Percentiles rank a stretch among this genome's conserved stretches.
Conservation (phyloP, 2,113 vertebrate species). For the Platysteira castanea region DNA sequence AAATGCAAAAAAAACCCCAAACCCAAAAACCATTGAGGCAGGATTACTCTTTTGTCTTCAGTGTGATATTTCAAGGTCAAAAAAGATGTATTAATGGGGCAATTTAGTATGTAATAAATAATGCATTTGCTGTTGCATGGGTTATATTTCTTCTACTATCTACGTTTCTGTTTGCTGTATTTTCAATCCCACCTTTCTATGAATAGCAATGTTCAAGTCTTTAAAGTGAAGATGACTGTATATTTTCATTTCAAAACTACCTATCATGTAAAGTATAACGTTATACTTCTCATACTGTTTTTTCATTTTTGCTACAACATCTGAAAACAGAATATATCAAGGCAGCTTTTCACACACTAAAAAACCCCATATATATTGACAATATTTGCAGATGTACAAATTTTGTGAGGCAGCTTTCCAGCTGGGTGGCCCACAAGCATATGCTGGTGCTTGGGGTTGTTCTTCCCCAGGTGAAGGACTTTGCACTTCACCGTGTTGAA, state of each 20-base stretch:
- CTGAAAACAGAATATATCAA: not conserved
- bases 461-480: not conserved
- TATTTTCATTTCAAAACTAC: not conserved
- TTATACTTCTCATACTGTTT: not conserved
- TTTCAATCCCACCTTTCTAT: constrained; percentile 4
- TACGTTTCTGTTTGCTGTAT: not conserved
- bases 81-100: not conserved
- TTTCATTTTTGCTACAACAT: not conserved
- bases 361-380: rapidly evolving
- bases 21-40: not conserved
- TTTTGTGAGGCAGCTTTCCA: not conserved
- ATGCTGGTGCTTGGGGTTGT: not conserved
- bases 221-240: not conserved
- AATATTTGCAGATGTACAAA: not conserved
- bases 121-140: not conserved
- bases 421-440: not conserved
- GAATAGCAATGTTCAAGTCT: constrained; percentile 3
- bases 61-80: constrained; percentile 23
- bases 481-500: not conserved
- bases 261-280: not conserved
- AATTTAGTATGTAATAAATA: not conserved
- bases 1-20: not conserved
- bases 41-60: not conserved
- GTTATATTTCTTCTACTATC: constrained; percentile 21
- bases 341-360: not conserved